A percentile compares a stretch with the other conserved stretches of the same genome.
Conservation (phyloP, 2,888 invertebrate genomes). For the Glomeris marginata region DNA sequence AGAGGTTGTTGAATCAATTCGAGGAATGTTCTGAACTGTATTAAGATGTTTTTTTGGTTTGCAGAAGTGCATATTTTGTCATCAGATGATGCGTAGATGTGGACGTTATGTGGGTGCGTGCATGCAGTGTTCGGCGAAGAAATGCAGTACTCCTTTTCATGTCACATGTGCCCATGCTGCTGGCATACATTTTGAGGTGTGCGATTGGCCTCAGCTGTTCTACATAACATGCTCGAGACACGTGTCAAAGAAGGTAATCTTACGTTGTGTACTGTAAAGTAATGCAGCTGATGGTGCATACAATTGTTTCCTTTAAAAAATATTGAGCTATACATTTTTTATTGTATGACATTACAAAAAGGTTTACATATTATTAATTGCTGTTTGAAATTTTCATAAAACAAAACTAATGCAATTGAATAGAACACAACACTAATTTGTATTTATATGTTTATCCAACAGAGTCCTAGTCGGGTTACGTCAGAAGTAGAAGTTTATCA, state of each 20-base stretch:
- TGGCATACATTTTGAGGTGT: slow-evolving; percentile 34
- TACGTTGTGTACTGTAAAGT: background rate
- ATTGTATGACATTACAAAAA: too few species aligned
- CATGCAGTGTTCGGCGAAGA: slow-evolving; percentile 34
- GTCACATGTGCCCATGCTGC: slow-evolving; percentile 42
- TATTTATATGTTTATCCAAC: background rate
- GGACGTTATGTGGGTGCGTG: slow-evolving; percentile 29
- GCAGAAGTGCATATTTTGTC: slow-evolving; percentile 28
- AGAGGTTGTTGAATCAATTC: slow-evolving; percentile 2
- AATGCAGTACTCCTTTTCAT: slow-evolving; percentile 39
- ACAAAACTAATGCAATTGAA: too few species aligned
- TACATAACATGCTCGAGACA: slow-evolving; percentile 30
- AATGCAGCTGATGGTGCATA: background rate
- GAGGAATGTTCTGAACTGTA: background rate
- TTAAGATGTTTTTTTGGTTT: slow-evolving; percentile 4
- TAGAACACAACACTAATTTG: too few species aligned
- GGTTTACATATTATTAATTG: background rate
- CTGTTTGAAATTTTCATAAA: too few species aligned
- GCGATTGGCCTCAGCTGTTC: slow-evolving; percentile 31
- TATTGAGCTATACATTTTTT: background rate
- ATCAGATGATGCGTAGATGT: slow-evolving; percentile 13
- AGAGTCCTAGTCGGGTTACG: slow-evolving; percentile 13
- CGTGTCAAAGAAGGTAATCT: slow-evolving; percentile 7
- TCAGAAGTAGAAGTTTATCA: slow-evolving; percentile 27
- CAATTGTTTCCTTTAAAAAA: background rate